Conservation (phyloP, 2,797 vertebrate genomes). For the Amniataba percoides region DNA sequence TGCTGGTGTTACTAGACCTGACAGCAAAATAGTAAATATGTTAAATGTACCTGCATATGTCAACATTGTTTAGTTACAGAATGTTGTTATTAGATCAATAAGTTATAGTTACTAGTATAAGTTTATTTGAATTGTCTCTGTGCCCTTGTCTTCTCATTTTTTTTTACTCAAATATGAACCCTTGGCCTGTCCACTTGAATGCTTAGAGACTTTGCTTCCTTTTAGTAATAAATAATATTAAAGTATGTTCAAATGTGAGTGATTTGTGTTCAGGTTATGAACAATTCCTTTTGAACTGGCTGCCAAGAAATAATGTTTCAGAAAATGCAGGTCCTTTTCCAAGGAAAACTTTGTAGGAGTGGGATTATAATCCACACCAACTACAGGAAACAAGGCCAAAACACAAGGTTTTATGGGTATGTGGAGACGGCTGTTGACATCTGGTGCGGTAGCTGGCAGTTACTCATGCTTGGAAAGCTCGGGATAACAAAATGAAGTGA, state of each 20-base stretch:
- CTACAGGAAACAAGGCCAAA: slow-evolving; percentile 50
- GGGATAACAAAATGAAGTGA: slow-evolving; percentile 55
- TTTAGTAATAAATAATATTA: not conserved
- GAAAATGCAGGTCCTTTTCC: not conserved
- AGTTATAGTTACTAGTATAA: not conserved
- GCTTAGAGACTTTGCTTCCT: not conserved
- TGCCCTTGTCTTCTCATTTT: not conserved
- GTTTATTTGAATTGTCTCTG: not conserved
- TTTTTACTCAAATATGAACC: not conserved
- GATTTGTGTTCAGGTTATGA: not conserved
- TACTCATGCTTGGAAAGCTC: slow-evolving; percentile 50
- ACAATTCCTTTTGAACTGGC: not conserved
- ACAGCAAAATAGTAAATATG: too few species aligned
- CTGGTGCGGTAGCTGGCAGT: slow-evolving; percentile 52
- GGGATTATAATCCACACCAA: slow-evolving; percentile 42
- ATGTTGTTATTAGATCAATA: not conserved
- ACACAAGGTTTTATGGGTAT: slow-evolving; percentile 27
- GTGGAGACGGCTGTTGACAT: slow-evolving; percentile 49
- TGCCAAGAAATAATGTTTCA: slow-evolving; percentile 5
- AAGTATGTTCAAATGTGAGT: not conserved
- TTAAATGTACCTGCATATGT: not conserved
- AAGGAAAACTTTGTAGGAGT: slow-evolving; percentile 36
- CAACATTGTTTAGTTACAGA: not conserved
- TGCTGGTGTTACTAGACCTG: not conserved
- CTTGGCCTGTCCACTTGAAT: not conserved